Evolutionary conservation across 2,113 vertebrate species (phyloP), one percentile per base, ranked within the genome.

Genomic region (Toxotes chatareus): DNA sequence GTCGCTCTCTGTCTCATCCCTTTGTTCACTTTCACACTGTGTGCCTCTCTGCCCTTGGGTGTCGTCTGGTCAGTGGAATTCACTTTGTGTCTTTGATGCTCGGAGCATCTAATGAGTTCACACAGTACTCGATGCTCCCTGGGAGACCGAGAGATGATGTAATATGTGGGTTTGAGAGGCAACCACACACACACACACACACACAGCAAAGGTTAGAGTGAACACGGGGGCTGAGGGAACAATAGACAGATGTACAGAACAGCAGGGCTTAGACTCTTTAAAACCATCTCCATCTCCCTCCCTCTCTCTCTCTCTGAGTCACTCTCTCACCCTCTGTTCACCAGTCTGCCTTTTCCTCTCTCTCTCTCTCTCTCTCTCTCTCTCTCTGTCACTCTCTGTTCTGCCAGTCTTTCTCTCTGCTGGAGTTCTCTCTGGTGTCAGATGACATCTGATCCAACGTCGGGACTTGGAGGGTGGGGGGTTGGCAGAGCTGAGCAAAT

Each of bases 111-210:
- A 90, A 90, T 87, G 82, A 86, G 60, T 77, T 81, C 68, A 56
- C 72, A 85, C 57, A 77, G 69, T 49, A 42, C 67, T 65, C 79
- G 59, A 3, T 0, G 36, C 62, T 85, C 82, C 13, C 69, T 73
- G 70, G 79, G 79, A 86, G 76, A 86, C 32, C 16, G 40, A 62
- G 80, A 63, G 66, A 57, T 89, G 87, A 92, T 89, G 88, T 89
- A 92, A 92, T 84, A 75, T 62, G 63, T 69, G 65, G 72, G 82
- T 86, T 78, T 44, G 56, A 80, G 77, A 82, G 86, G 86, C 65
- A 90, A 91, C 79, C 16, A 10, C 47, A 63, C 34, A 63, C 31
- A 19, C 57, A 36, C 61, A 63, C 38, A 40, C n/a, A n/a, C 62
- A n/a, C 36, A 23, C 7, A 53, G 51, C 34, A 55, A 47, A 68